Conservation (phyloP, 2,888 invertebrate species). For the Aromia moschata region DNA sequence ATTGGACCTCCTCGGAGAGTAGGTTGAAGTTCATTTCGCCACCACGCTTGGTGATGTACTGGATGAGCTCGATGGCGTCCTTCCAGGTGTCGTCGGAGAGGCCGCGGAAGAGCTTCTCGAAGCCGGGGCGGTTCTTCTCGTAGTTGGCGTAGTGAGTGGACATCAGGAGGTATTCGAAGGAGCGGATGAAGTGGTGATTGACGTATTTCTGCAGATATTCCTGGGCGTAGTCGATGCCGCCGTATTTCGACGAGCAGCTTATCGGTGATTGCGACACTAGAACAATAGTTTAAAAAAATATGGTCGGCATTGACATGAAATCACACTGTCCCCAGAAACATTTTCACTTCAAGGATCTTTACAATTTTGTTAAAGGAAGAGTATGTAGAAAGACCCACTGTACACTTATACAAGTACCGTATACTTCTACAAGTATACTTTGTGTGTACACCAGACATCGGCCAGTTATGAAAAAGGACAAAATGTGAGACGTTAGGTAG, state of each 20-base stretch:
- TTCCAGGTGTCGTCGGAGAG: slow-evolving; percentile 80
- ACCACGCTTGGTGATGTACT: slow-evolving; percentile 80
- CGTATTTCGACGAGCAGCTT: slow-evolving; percentile 74
- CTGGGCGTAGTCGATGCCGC: slow-evolving; percentile 66
- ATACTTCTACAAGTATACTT: no score
- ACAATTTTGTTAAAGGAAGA: no score
- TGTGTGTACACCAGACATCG: no score
- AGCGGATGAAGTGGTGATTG: slow-evolving; percentile 74
- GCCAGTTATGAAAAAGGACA: no score
- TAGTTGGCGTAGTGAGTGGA: slow-evolving; percentile 81
- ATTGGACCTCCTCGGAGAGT: slow-evolving; percentile 50
- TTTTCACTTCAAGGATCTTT: no score
- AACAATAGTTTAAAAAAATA: no score
- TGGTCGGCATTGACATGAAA: no score
- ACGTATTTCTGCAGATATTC: slow-evolving; percentile 67
- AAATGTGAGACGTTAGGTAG: no score
- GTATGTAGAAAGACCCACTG: no score
- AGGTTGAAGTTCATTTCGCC: slow-evolving; percentile 67
- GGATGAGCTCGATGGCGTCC: slow-evolving; percentile 77
- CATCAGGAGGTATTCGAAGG: slow-evolving; percentile 79
- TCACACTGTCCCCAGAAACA: no score
- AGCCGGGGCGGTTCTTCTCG: slow-evolving; percentile 78
- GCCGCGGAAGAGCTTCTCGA: slow-evolving; percentile 76
- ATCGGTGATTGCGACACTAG: slow-evolving; percentile 50
- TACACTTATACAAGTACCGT: no score